Evolutionary conservation across 2,113 vertebrate species (phyloP).

Genomic region (Vulpes ferrilata): DNA sequence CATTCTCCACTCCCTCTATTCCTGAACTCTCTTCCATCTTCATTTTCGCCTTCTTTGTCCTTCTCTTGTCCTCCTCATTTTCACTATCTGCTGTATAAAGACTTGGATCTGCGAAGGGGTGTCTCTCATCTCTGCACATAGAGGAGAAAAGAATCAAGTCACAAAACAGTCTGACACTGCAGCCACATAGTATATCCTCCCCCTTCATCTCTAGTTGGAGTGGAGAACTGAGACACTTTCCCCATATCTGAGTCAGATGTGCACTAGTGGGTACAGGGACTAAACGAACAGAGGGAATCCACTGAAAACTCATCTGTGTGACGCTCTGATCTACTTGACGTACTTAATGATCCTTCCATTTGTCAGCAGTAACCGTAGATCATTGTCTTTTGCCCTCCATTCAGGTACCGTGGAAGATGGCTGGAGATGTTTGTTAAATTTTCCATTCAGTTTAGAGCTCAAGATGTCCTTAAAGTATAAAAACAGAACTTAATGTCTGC

Average conservation of each 20-base stretch:
- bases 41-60: constrained; percentile 81
- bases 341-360: constrained; percentile 98
- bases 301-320: background rate
- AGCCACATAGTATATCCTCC: background rate
- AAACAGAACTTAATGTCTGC: constrained; percentile 63
- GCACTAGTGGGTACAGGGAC: background rate
- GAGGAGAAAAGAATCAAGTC: background rate
- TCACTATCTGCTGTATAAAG: constrained; percentile 89
- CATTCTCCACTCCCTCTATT: constrained; percentile 82
- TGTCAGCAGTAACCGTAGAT: constrained; percentile 94
- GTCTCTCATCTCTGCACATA: constrained; percentile 88
- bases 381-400: constrained; percentile 92
- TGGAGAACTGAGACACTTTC: background rate
- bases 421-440: constrained; percentile 96
- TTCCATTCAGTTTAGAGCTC: constrained; percentile 93
- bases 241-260: background rate
- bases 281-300: background rate
- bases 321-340: background rate
- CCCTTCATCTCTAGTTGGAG: background rate
- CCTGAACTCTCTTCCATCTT: constrained; percentile 89
- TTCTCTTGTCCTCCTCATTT: constrained; percentile 88
- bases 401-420: constrained; percentile 94
- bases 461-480: constrained; percentile 89
- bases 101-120: constrained; percentile 87
- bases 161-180: background rate